Percentiles rank a stretch among this genome's conserved stretches.
Conservation (phyloP, 2,888 invertebrate genomes). For the Acronicta psi region DNA sequence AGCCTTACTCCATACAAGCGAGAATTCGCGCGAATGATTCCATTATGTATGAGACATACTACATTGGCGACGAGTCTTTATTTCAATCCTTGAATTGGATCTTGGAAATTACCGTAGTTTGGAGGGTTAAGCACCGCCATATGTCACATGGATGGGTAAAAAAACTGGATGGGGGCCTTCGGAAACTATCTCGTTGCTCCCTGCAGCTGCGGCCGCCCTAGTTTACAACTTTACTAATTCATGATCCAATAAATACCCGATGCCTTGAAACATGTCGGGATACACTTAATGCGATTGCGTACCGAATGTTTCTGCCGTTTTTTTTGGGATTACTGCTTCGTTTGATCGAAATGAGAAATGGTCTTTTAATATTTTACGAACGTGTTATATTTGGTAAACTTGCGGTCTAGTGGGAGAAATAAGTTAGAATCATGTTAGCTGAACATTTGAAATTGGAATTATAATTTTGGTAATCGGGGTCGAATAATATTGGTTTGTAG, state of each 20-base stretch:
- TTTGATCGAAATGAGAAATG: constrained; percentile 23
- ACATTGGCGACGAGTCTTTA: constrained; percentile 59
- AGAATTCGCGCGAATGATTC: constrained; percentile 37
- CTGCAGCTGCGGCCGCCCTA: constrained; percentile 60
- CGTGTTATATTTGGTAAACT: neutral
- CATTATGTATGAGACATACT: constrained; percentile 49
- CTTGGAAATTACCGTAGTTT: constrained; percentile 79
- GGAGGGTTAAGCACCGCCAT: constrained; percentile 80
- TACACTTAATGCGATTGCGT: constrained; percentile 41
- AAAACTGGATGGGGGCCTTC: constrained; percentile 59
- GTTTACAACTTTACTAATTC: constrained; percentile 73
- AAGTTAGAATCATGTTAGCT: too few relatives aligned
- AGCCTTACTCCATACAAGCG: constrained; percentile 13
- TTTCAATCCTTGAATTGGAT: constrained; percentile 78
- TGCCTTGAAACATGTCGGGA: constrained; percentile 51
- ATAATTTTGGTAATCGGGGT: too few relatives aligned
- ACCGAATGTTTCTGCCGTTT: constrained; percentile 36
- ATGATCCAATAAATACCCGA: constrained; percentile 67
- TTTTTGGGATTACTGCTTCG: constrained; percentile 22
- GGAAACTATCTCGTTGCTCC: constrained; percentile 61
- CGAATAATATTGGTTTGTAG: too few relatives aligned
- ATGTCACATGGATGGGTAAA: constrained; percentile 71
- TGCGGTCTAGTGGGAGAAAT: neutral
- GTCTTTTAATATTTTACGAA: constrained; percentile 1
- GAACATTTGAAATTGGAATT: too few relatives aligned